These are phyloP conservation scores for Podarcis cretensis DNA, from an alignment of 2,113 vertebrate genomes.

Conservation along the genomic window DNA sequence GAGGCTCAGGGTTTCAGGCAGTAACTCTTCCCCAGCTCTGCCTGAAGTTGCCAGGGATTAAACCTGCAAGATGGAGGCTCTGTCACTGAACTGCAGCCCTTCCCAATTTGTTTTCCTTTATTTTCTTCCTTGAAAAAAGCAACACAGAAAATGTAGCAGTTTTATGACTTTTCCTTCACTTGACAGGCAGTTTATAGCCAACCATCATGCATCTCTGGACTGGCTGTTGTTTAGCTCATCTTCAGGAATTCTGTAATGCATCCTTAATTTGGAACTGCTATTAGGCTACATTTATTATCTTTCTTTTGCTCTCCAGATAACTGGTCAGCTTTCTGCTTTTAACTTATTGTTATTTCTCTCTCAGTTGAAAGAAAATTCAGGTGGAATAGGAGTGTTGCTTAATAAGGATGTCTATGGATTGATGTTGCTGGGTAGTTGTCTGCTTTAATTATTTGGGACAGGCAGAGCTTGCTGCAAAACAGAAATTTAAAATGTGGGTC, in stretches of 20 bases:
- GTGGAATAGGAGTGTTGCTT: slow-evolving; percentile 19
- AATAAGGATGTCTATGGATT: slow-evolving; percentile 59
- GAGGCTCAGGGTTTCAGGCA: too few relatives aligned
- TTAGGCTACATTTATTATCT: slow-evolving; percentile 68
- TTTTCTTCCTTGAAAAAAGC: slow-evolving; percentile 72
- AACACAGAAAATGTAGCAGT: slow-evolving; percentile 43
- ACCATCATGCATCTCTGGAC: slow-evolving; percentile 55
- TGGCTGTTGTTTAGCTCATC: slow-evolving; percentile 58
- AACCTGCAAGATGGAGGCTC: too few relatives aligned
- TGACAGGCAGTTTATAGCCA: slow-evolving; percentile 76
- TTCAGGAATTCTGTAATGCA: slow-evolving; percentile 63
- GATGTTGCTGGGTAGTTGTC: slow-evolving; percentile 38
- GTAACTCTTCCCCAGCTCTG: too few relatives aligned
- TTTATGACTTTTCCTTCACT: slow-evolving; percentile 74
- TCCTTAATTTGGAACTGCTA: slow-evolving; percentile 76
- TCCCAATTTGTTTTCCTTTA: slow-evolving; percentile 48
- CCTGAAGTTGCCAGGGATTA: too few relatives aligned
- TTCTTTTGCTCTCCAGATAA: slow-evolving; percentile 45
- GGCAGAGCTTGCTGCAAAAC: slow-evolving; percentile 38
- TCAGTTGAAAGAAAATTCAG: slow-evolving; percentile 8
- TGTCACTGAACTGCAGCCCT: too few relatives aligned
- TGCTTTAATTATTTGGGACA: slow-evolving; percentile 65
- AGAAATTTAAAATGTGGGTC: slow-evolving; percentile 53
- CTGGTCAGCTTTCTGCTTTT: slow-evolving; percentile 58
- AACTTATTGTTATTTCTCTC: background rate